Evolutionary conservation across 2,113 vertebrate genomes (phyloP).

Genomic region (Melospiza melodia): DNA sequence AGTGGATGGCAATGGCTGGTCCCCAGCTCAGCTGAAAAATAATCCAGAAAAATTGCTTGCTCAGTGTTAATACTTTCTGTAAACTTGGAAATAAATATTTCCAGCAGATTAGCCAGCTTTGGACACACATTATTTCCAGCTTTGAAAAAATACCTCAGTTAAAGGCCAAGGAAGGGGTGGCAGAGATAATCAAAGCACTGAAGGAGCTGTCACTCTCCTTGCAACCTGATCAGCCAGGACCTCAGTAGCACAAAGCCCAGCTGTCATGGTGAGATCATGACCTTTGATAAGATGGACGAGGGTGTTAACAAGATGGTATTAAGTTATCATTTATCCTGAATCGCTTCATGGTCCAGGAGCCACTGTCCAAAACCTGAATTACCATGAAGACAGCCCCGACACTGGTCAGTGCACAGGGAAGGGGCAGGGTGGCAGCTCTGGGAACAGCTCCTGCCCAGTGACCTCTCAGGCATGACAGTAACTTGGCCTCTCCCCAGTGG

Average conservation of each 20-base stretch:
- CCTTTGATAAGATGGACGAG: conserved; percentile 10
- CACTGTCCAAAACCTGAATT: neutral
- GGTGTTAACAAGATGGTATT: neutral
- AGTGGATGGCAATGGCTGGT: neutral
- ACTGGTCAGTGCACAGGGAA: neutral
- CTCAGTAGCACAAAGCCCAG: neutral
- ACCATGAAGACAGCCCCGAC: neutral
- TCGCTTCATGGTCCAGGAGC: neutral
- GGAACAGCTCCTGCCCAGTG: neutral
- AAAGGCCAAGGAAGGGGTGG: neutral
- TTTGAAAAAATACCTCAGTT: neutral
- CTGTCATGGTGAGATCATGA: neutral
- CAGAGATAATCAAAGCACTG: neutral
- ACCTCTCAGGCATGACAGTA: neutral
- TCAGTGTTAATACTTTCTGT: conserved; percentile 29
- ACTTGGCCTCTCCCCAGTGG: neutral
- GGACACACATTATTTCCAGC: conserved; percentile 12
- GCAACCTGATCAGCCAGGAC: neutral
- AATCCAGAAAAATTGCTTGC: neutral
- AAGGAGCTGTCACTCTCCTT: neutral
- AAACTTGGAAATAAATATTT: conserved; percentile 6
- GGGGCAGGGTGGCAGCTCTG: neutral
- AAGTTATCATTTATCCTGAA: neutral
- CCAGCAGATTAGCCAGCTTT: conserved; percentile 36
- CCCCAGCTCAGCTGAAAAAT: neutral